These are phyloP conservation scores for Chrysocyon brachyurus DNA, from an alignment of 2,797 vertebrate genomes.

Conservation along the genomic window DNA sequence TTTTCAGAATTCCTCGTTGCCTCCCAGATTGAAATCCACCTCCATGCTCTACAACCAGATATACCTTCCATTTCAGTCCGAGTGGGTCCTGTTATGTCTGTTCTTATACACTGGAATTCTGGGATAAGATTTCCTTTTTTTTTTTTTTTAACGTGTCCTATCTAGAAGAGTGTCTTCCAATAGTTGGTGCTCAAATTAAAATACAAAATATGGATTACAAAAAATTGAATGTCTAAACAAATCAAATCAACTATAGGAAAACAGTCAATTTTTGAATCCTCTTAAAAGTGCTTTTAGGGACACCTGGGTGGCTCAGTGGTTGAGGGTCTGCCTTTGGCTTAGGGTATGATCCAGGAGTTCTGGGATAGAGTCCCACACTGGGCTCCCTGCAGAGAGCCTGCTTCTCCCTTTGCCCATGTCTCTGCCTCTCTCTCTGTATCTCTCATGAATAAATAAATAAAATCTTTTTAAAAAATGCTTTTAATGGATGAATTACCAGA, in stretches of 20 bases:
- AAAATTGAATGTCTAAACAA: not conserved
- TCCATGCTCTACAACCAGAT: not conserved
- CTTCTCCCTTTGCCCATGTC: too few species aligned
- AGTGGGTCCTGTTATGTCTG: not conserved
- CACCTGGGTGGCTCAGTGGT: too few species aligned
- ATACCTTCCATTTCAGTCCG: not conserved
- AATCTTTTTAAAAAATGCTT: not conserved
- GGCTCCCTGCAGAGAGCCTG: too few species aligned
- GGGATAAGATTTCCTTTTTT: not conserved
- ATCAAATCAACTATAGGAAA: constrained; percentile 14
- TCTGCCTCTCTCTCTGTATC: too few species aligned
- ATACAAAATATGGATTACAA: not conserved
- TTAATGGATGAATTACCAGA: not conserved
- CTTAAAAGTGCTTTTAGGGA: not conserved
- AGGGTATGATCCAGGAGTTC: too few species aligned
- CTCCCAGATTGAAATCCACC: not conserved
- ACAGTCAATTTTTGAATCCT: not conserved
- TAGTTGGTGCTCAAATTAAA: not conserved
- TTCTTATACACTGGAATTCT: not conserved
- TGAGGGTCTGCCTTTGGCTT: too few species aligned
- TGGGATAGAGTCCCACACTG: too few species aligned
- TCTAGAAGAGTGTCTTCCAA: not conserved
- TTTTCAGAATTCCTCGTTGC: not conserved
- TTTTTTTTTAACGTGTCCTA: not conserved
- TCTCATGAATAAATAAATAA: too few species aligned